phyloP scores from a whole-genome alignment of 1,140 invertebrate genomes.

The Pissodes strobi region DNA sequence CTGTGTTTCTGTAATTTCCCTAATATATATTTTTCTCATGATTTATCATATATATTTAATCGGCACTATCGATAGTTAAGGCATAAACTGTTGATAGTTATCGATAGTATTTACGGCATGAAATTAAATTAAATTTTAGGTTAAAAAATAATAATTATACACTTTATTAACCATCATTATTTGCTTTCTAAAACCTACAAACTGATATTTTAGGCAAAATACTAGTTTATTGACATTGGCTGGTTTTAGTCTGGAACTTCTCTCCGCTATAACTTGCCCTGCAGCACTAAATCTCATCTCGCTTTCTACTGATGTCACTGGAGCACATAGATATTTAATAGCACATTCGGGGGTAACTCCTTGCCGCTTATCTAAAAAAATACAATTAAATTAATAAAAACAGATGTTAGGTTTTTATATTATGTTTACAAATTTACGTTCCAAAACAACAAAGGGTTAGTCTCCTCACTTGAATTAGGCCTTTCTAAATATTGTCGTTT shows the following conservation, averaged over 20 bases:
- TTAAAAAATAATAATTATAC: neutral
- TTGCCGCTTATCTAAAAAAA: too few relatives aligned
- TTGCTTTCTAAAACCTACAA: neutral
- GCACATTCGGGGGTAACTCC: slow-evolving; percentile 1
- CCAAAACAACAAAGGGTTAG: slow-evolving; percentile 1
- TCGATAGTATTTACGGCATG: neutral
- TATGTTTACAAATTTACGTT: too few relatives aligned
- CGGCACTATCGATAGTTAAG: neutral
- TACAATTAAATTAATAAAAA: neutral
- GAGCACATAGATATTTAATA: neutral
- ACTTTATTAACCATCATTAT: too few relatives aligned
- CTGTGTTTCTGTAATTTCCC: too few relatives aligned
- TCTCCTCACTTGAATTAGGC: too few relatives aligned
- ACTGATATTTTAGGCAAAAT: slow-evolving; percentile 3
- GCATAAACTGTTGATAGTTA: slow-evolving; percentile 1
- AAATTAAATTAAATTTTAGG: neutral
- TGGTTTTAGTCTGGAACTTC: neutral
- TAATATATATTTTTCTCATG: too few relatives aligned
- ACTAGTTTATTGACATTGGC: neutral
- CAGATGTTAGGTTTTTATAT: too few relatives aligned
- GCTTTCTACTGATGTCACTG: neutral
- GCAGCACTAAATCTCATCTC: neutral
- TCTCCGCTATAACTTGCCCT: neutral
- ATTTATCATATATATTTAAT: too few relatives aligned
- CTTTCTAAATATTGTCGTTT: too few relatives aligned